Evolutionary conservation across 2,113 vertebrate genomes (phyloP).

Genomic region (Eudyptes chrysolophus): DNA sequence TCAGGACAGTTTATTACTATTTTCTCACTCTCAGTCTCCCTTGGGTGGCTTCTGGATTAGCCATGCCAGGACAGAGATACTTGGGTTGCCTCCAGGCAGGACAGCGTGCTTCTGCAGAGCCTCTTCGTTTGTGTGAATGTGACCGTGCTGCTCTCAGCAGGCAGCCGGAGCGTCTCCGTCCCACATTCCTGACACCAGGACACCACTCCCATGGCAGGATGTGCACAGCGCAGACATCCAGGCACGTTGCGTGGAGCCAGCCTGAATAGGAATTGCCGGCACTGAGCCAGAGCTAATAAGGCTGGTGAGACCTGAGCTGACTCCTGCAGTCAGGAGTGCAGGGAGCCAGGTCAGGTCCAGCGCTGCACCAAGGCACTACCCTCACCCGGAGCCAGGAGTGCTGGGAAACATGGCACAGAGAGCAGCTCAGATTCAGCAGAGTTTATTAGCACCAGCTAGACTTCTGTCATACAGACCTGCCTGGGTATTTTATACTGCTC

Average conservation of each 20-base stretch:
- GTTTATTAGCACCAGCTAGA: not conserved
- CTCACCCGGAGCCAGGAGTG: not conserved
- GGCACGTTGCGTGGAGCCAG: slow-evolving; percentile 33
- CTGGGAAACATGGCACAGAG: not conserved
- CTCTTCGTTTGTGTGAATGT: not conserved
- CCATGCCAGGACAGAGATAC: not conserved
- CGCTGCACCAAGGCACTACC: not conserved
- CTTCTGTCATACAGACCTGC: not conserved
- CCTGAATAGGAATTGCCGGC: slow-evolving; percentile 10
- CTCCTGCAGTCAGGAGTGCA: not conserved
- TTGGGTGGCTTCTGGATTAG: slow-evolving; percentile 19
- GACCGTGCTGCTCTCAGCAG: slow-evolving; percentile 36
- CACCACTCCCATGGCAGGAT: slow-evolving; percentile 51
- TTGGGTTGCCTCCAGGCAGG: slow-evolving; percentile 40
- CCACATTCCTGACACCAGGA: slow-evolving; percentile 58
- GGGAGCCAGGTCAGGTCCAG: slow-evolving; percentile 27
- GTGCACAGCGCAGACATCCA: slow-evolving; percentile 24
- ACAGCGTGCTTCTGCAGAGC: slow-evolving; percentile 17
- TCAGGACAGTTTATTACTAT: not conserved
- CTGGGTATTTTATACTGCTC: not conserved
- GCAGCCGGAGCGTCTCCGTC: slow-evolving; percentile 29
- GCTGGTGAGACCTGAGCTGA: slow-evolving; percentile 52
- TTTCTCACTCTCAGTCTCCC: slow-evolving; percentile 26
- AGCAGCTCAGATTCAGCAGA: not conserved
- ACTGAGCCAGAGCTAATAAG: slow-evolving; percentile 43